Conservation (phyloP, 2,113 vertebrate species). For the Trichomycterus rosablanca region DNA sequence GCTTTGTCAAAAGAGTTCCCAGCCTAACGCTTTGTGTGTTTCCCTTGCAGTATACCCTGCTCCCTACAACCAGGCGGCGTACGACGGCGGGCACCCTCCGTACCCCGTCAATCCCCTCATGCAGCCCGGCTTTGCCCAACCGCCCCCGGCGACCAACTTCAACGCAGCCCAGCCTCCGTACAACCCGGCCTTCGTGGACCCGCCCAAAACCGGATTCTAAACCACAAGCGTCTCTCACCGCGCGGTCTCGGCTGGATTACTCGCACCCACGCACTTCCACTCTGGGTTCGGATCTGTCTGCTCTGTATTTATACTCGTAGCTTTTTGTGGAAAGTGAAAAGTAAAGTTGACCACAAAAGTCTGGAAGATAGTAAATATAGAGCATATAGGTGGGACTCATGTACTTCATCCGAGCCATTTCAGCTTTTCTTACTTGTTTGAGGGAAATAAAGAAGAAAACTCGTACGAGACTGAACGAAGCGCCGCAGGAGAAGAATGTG, state of each 20-base stretch:
- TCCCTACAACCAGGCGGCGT: constrained; percentile 66
- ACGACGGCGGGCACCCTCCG: constrained; percentile 42
- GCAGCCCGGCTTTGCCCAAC: constrained; percentile 45
- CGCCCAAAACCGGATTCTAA: constrained; percentile 66
- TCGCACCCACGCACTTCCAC: constrained; percentile 3
- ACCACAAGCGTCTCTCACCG: constrained; percentile 2
- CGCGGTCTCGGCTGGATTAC: constrained; percentile 1
- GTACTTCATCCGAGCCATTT: no score
- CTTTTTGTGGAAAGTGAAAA: background rate
- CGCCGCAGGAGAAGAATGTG: no score
- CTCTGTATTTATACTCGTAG: constrained; percentile 12
- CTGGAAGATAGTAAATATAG: no score
- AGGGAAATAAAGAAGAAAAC: no score
- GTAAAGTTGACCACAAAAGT: no score
- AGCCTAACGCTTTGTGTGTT: no score
- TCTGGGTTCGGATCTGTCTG: background rate
- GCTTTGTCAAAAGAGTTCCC: no score
- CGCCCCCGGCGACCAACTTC: constrained; percentile 43
- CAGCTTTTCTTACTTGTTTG: no score
- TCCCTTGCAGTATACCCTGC: constrained; percentile 46
- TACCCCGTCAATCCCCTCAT: constrained; percentile 59
- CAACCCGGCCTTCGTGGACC: constrained; percentile 82
- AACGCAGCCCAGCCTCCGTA: constrained; percentile 72
- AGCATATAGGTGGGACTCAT: no score
- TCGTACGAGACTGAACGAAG: no score